phyloP scores from a whole-genome alignment of 2,797 vertebrate species.

The Tympanoctomys barrerae region DNA sequence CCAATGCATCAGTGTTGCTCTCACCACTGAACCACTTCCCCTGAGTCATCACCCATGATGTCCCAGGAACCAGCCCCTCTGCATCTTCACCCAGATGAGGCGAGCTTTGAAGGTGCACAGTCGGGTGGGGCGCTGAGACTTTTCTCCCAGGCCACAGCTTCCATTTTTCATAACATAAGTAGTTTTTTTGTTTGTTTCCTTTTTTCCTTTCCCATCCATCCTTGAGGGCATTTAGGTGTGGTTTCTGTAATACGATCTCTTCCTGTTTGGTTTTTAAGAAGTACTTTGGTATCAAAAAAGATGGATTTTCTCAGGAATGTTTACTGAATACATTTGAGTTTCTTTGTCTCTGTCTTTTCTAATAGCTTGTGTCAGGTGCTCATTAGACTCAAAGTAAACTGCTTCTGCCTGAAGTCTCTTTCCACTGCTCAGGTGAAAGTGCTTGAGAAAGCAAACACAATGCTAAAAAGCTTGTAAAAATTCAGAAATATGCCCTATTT shows the following conservation, averaged over 20 bases:
- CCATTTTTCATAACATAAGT: not conserved
- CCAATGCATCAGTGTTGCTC: not conserved
- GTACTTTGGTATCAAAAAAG: not conserved
- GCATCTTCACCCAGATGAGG: not conserved
- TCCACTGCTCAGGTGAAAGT: not conserved
- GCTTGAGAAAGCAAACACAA: not conserved
- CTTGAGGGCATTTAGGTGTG: not conserved
- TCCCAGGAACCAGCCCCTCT: not conserved
- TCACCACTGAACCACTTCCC: not conserved
- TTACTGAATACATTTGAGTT: not conserved
- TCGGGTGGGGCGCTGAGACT: not conserved
- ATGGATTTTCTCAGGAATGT: not conserved
- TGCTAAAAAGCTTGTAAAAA: not conserved
- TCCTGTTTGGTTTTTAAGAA: slow-evolving; percentile 13
- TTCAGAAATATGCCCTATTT: not conserved
- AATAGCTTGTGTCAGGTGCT: not conserved
- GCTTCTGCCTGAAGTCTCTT: not conserved
- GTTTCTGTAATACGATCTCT: not conserved
- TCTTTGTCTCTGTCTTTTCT: not conserved
- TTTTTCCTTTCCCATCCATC: not conserved
- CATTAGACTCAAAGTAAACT: not conserved
- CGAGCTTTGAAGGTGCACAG: not conserved
- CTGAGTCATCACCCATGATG: not conserved
- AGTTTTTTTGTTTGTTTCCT: not conserved
- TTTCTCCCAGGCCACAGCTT: not conserved